Conservation (phyloP, 2,888 invertebrate genomes). For the Acanthosepion esculentum region DNA sequence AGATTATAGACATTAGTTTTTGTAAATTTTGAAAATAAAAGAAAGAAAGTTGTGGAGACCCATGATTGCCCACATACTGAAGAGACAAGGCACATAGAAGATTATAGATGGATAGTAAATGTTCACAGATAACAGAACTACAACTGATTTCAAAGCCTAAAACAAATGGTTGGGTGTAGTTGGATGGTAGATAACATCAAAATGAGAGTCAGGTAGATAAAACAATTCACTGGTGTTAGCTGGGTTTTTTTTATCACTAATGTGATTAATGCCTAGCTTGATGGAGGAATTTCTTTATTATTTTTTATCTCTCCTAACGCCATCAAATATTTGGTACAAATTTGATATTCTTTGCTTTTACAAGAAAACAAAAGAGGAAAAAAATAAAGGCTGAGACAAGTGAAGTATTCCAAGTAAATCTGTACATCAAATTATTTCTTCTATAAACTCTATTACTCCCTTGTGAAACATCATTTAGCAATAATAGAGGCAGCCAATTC, state of each 20-base stretch:
- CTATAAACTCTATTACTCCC: neutral
- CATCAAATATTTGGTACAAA: too few relatives aligned
- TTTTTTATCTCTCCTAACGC: too few relatives aligned
- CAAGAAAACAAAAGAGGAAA: neutral
- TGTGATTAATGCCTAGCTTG: neutral
- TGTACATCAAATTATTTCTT: neutral
- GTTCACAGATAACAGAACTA: neutral
- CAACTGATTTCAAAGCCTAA: neutral
- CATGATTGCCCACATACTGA: too few relatives aligned
- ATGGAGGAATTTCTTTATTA: neutral
- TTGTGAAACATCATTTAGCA: neutral
- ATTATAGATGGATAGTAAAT: neutral
- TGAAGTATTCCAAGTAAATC: neutral
- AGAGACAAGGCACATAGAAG: too few relatives aligned
- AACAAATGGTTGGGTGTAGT: neutral
- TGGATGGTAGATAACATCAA: neutral
- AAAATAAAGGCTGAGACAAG: neutral
- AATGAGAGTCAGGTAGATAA: neutral
- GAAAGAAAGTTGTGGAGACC: too few relatives aligned
- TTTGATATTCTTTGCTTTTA: too few relatives aligned
- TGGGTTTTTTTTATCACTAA: neutral
- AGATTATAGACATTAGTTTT: neutral
- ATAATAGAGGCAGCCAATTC: neutral
- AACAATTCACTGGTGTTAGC: neutral
- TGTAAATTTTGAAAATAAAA: too few relatives aligned